Evolutionary conservation across 2,113 vertebrate species (phyloP).

Genomic region (Speoplatyrhinus poulsoni): DNA sequence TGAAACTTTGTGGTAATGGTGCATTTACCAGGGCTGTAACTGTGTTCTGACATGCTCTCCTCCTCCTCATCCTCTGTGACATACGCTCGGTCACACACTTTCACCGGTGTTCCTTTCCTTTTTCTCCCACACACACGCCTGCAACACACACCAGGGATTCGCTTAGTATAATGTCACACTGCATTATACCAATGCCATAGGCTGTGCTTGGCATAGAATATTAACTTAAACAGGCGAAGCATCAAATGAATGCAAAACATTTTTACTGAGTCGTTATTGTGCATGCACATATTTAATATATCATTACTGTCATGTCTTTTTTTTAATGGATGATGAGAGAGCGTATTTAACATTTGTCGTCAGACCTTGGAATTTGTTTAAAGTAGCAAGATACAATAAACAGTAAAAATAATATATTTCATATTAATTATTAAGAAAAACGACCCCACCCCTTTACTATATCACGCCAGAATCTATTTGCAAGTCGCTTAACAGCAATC

Average conservation of each 20-base stretch:
- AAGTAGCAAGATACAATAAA: too few species aligned
- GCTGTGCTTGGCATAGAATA: neutral
- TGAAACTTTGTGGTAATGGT: neutral
- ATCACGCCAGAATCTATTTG: slow-evolving; percentile 15
- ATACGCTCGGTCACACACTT: slow-evolving; percentile 78
- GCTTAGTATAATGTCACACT: slow-evolving; percentile 12
- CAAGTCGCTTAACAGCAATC: slow-evolving; percentile 3
- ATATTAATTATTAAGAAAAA: too few species aligned
- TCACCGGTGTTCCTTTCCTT: slow-evolving; percentile 80
- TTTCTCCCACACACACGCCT: slow-evolving; percentile 79
- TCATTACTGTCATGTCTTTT: too few species aligned
- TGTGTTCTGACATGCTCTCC: slow-evolving; percentile 82
- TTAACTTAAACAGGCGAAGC: neutral
- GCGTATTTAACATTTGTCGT: too few species aligned
- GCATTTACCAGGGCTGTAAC: slow-evolving; percentile 77
- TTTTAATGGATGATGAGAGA: too few species aligned
- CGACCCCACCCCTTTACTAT: neutral
- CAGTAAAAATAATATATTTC: too few species aligned
- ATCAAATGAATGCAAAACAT: too few species aligned
- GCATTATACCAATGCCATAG: neutral
- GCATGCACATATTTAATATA: slow-evolving; percentile 1
- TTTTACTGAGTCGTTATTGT: too few species aligned
- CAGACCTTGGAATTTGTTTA: too few species aligned
- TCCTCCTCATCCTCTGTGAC: slow-evolving; percentile 82
- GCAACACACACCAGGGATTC: slow-evolving; percentile 28